These are phyloP conservation scores for Conomelus anceps DNA, from an alignment of 2,888 invertebrate genomes.

Conservation along the genomic window DNA sequence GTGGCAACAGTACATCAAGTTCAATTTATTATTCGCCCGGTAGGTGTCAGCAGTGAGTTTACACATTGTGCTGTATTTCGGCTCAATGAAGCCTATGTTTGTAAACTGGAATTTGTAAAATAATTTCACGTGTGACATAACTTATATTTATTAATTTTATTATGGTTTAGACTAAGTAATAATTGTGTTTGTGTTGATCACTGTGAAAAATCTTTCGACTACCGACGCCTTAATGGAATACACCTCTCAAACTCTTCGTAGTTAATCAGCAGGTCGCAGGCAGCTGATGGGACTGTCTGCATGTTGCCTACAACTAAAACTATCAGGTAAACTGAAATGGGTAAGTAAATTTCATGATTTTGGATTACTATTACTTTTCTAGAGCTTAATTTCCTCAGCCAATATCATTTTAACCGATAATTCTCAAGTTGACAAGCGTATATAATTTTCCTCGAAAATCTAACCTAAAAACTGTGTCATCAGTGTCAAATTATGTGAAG, in stretches of 20 bases:
- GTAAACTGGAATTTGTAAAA: conserved; percentile 23
- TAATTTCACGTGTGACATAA: conserved; percentile 21
- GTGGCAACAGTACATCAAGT: not conserved
- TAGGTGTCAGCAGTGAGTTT: not conserved
- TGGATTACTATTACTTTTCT: not conserved
- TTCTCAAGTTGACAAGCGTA: not conserved
- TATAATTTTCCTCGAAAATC: conserved; percentile 10
- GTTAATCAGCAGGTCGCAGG: conserved; percentile 26
- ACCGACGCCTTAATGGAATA: conserved; percentile 12
- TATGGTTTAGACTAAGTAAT: conserved; percentile 10
- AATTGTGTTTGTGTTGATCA: conserved; percentile 7
- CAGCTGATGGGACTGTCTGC: conserved; percentile 28
- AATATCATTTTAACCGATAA: not conserved
- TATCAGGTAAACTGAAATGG: conserved; percentile 20
- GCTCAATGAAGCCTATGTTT: conserved; percentile 26
- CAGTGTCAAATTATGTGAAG: conserved; percentile 25
- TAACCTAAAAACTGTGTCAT: conserved; percentile 25
- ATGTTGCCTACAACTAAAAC: conserved; percentile 23
- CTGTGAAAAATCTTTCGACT: not conserved
- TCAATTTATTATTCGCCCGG: not conserved
- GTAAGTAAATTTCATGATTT: not conserved
- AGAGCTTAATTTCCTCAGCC: not conserved
- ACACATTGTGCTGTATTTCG: conserved; percentile 2
- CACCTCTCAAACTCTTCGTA: conserved; percentile 21
- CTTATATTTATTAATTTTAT: conserved; percentile 11